These are phyloP conservation scores for Chironex yamaguchii DNA, from an alignment of 30 jellyfish, hydroid and myxozoan species.

Conservation along the genomic window DNA sequence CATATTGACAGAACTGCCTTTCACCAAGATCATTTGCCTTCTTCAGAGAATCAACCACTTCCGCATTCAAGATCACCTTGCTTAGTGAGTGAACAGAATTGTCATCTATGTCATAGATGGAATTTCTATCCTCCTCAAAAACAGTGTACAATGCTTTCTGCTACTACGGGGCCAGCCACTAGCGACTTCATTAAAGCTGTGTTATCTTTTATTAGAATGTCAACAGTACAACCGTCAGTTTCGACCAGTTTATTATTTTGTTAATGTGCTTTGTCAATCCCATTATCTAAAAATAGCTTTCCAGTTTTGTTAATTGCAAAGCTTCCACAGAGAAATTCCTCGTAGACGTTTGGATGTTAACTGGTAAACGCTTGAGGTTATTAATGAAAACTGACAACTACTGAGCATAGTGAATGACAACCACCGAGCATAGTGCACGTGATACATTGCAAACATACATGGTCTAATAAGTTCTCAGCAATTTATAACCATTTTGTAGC, in stretches of 20 bases:
- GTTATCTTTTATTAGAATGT: constrained; percentile 18
- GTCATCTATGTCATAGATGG: neutral
- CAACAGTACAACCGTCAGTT: constrained; percentile 70
- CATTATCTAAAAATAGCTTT: constrained; percentile 11
- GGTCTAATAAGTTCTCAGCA: neutral
- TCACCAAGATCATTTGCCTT: neutral
- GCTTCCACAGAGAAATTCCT: neutral
- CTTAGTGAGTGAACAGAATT: neutral
- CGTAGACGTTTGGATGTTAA: neutral
- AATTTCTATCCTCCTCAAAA: neutral
- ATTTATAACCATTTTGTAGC: neutral
- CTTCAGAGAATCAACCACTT: neutral
- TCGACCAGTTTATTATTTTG: constrained; percentile 61
- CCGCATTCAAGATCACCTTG: neutral
- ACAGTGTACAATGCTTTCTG: neutral
- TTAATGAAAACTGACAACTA: neutral
- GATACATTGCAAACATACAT: neutral
- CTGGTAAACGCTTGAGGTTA: neutral
- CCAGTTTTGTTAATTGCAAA: neutral
- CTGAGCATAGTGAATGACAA: neutral
- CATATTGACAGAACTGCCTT: neutral
- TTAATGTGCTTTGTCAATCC: constrained; percentile 70
- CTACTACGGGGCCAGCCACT: constrained; percentile 58
- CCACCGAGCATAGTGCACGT: neutral
- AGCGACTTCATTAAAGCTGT: constrained; percentile 53